A percentile compares a stretch with the other conserved stretches of the same genome.
phyloP scores from a whole-genome alignment of 2,797 vertebrate genomes.

The Sebastes minor region DNA sequence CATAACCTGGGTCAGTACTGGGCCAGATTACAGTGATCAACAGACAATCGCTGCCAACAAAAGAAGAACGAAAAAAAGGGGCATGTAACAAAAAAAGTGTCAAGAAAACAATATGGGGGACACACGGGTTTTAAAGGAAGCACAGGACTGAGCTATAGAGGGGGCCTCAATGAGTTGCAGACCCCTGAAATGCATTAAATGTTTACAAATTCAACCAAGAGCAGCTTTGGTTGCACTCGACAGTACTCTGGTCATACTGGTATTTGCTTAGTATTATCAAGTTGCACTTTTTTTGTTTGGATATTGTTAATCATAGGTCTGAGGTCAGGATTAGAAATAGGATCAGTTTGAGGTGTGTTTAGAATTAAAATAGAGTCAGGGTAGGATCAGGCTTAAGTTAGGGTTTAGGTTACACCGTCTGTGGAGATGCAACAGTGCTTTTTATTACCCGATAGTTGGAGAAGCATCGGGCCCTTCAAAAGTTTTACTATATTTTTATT shows the following conservation, averaged over 20 bases:
- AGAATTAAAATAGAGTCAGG: slow-evolving; percentile 1
- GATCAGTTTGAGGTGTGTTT: slow-evolving; percentile 3
- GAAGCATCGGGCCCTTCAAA: not conserved
- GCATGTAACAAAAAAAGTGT: slow-evolving; percentile 50
- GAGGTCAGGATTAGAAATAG: slow-evolving; percentile 1
- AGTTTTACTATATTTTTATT: not conserved
- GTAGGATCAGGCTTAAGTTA: not conserved
- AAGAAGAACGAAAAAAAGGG: slow-evolving; percentile 18
- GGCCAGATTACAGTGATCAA: slow-evolving; percentile 81
- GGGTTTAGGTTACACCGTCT: not conserved
- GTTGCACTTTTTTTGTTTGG: not conserved
- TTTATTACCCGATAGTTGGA: not conserved
- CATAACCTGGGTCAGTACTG: slow-evolving; percentile 88
- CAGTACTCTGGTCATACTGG: slow-evolving; percentile 57
- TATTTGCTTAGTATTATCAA: slow-evolving; percentile 54
- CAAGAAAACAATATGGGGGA: slow-evolving; percentile 42
- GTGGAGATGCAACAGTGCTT: not conserved
- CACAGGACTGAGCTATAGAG: slow-evolving; percentile 58
- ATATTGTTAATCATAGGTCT: slow-evolving; percentile 2
- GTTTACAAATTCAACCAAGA: slow-evolving; percentile 79
- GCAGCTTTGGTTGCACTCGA: slow-evolving; percentile 76
- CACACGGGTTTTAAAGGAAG: slow-evolving; percentile 42
- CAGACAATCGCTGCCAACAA: slow-evolving; percentile 37
- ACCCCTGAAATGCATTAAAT: slow-evolving; percentile 71
- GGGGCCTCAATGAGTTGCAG: slow-evolving; percentile 44